These are phyloP conservation scores for Pristis pectinata DNA, from an alignment of 2,797 vertebrate genomes.

Conservation along the genomic window DNA sequence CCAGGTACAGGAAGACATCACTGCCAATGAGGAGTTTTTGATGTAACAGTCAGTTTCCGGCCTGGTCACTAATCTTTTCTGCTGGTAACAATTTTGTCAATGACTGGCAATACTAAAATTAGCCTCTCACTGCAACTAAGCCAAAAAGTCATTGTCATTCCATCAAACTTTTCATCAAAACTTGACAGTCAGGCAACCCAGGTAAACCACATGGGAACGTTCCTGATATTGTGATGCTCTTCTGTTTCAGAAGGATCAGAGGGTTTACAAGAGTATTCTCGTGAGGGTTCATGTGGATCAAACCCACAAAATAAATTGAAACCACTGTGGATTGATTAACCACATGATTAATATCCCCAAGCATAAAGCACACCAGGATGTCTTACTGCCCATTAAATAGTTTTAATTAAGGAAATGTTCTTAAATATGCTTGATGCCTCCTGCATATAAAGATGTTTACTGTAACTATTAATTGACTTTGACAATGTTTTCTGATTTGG, in stretches of 20 bases:
- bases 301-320: conserved; percentile 26
- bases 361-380: background rate
- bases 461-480: conserved; percentile 17
- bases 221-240: background rate
- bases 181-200: background rate
- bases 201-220: background rate
- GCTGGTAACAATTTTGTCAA: background rate
- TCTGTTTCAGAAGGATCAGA: background rate
- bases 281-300: background rate
- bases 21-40: background rate
- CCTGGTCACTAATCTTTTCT: background rate
- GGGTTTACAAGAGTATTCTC: background rate
- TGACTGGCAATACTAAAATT: background rate
- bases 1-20: background rate
- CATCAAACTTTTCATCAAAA: background rate
- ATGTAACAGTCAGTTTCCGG: background rate
- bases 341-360: background rate
- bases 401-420: background rate
- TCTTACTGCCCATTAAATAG: background rate
- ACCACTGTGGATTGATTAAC: background rate
- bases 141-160: background rate
- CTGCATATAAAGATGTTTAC: background rate
- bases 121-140: background rate
- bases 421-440: background rate
- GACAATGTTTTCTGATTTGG: conserved; percentile 16